A percentile compares a stretch with the other conserved stretches of the same genome.
These are phyloP conservation scores for Ametastegia equiseti DNA, from an alignment of 2,888 invertebrate species.

Conservation along the genomic window DNA sequence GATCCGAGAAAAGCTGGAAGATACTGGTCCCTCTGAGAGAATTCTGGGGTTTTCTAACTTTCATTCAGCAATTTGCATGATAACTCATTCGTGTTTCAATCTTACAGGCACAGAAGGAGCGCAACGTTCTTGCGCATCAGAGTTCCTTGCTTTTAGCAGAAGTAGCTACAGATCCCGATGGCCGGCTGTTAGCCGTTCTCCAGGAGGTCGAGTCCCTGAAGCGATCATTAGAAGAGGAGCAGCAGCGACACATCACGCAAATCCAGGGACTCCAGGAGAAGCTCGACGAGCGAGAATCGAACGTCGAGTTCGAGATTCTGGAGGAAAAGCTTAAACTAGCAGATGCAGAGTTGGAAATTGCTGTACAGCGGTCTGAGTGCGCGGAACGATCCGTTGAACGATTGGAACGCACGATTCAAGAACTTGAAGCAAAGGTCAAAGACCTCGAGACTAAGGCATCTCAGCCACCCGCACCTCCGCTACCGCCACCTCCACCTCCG, in stretches of 20 bases:
- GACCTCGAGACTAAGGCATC: constrained; percentile 66
- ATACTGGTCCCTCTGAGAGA: no score
- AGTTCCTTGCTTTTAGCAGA: constrained; percentile 82
- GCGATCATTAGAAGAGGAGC: constrained; percentile 81
- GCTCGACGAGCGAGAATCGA: constrained; percentile 82
- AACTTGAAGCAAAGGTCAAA: constrained; percentile 63
- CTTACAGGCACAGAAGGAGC: constrained; percentile 80
- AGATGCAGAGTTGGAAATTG: constrained; percentile 83
- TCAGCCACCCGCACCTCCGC: constrained; percentile 73
- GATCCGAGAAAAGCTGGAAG: no score
- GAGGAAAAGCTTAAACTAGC: constrained; percentile 84
- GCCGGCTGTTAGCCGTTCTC: constrained; percentile 77
- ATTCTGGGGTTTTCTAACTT: no score
- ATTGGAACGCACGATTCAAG: constrained; percentile 63
- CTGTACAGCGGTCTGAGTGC: constrained; percentile 80
- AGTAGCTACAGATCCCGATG: constrained; percentile 78
- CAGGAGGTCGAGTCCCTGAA: constrained; percentile 82
- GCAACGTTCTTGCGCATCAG: constrained; percentile 83
- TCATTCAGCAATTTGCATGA: no score
- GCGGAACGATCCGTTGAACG: constrained; percentile 76
- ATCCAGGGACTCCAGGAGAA: constrained; percentile 82
- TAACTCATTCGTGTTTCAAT: constrained; percentile 19
- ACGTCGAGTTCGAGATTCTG: constrained; percentile 82
- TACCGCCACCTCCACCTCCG: constrained; percentile 76
- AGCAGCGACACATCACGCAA: constrained; percentile 78